A percentile compares a stretch with the other conserved stretches of the same genome.
phyloP scores from a whole-genome alignment of 2,797 vertebrate species.

The Craterocephalus amniculus region DNA sequence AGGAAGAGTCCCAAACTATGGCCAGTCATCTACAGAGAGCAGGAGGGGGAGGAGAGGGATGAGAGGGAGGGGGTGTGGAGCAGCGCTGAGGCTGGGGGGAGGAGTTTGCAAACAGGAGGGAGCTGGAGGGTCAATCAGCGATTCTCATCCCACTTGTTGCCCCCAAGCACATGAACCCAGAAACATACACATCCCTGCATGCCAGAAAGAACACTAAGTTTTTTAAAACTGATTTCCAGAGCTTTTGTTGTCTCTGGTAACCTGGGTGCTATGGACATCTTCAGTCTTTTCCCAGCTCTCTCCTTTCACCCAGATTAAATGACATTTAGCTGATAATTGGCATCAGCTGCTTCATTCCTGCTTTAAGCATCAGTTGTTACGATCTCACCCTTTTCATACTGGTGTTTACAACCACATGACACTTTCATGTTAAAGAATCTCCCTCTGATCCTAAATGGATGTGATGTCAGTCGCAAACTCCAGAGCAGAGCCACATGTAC shows the following conservation, averaged over 20 bases:
- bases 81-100: slow-evolving; percentile 41
- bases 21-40: slow-evolving; percentile 48
- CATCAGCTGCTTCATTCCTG: slow-evolving; percentile 15
- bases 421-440: neutral
- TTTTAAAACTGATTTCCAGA: neutral
- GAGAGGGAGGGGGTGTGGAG: no score
- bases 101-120: slow-evolving; percentile 57
- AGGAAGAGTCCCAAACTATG: slow-evolving; percentile 49
- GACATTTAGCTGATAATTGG: neutral
- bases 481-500: neutral
- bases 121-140: slow-evolving; percentile 4
- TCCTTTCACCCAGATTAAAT: neutral
- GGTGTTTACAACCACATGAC: neutral
- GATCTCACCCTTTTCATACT: no score
- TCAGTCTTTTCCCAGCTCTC: neutral
- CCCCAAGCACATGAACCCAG: neutral
- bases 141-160: slow-evolving; percentile 35
- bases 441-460: neutral
- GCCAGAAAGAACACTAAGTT: neutral
- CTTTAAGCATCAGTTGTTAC: neutral
- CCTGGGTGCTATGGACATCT: neutral
- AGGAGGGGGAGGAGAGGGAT: slow-evolving; percentile 35
- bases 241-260: neutral
- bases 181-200: neutral
- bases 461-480: neutral